These are phyloP conservation scores for Pristiophorus japonicus DNA, from an alignment of 2,113 vertebrate species.

Conservation along the genomic window DNA sequence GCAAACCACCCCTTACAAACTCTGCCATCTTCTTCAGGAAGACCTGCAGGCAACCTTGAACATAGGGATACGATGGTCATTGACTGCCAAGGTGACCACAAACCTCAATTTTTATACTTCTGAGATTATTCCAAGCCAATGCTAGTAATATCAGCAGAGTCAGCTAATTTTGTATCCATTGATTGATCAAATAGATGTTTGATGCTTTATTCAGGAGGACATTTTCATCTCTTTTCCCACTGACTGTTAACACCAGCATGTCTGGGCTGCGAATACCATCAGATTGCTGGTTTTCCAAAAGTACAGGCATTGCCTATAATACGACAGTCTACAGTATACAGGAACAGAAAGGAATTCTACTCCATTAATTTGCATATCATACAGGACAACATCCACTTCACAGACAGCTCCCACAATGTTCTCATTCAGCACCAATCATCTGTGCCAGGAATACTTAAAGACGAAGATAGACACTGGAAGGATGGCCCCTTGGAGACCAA, in stretches of 20 bases:
- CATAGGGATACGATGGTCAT: background rate
- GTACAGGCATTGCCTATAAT: background rate
- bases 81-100: background rate
- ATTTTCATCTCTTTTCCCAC: background rate
- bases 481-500: background rate
- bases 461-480: background rate
- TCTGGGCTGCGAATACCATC: background rate
- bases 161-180: background rate
- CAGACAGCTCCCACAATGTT: background rate
- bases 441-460: background rate
- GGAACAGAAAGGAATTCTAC: background rate
- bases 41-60: background rate
- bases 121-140: background rate
- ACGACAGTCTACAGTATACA: background rate
- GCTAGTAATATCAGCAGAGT: background rate
- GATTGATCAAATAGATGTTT: background rate
- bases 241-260: background rate
- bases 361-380: background rate
- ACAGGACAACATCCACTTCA: background rate
- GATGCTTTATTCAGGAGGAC: background rate
- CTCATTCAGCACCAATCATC: background rate
- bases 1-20: no score
- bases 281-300: background rate
- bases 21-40: background rate
- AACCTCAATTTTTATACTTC: background rate